Percentiles rank a stretch among this genome's conserved stretches.
Evolutionary conservation across 2,888 invertebrate species (phyloP).

Genomic region (Aspidapion aeneum): DNA sequence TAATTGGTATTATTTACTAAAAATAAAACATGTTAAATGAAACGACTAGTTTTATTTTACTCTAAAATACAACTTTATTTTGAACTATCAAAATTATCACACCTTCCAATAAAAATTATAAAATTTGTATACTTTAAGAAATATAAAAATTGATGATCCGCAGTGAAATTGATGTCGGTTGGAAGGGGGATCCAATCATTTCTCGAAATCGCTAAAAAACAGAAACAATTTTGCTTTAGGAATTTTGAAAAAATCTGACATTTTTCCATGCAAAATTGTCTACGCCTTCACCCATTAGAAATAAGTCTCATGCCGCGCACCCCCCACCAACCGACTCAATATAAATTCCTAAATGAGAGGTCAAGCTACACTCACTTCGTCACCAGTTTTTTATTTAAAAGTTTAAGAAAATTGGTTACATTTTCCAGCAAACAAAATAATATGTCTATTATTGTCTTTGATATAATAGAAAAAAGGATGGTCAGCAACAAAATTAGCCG

Average conservation of each 20-base stretch:
- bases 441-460: slow-evolving; percentile 1
- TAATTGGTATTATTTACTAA: no score
- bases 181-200: not conserved
- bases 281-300: no score
- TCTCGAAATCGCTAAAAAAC: not conserved
- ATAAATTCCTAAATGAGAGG: no score
- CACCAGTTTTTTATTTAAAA: not conserved
- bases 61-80: not conserved
- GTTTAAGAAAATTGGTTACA: not conserved
- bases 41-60: no score
- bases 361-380: no score
- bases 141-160: slow-evolving; percentile 8
- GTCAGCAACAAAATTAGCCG: slow-evolving; percentile 7
- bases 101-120: slow-evolving; percentile 4
- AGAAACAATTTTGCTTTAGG: no score
- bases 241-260: no score
- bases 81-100: not conserved
- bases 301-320: no score
- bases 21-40: no score
- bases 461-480: slow-evolving; percentile 15
- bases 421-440: slow-evolving; percentile 16
- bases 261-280: no score
- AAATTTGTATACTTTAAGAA: slow-evolving; percentile 2
- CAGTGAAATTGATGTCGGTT: not conserved
- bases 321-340: no score